Conservation (phyloP, 1,140 invertebrate genomes). For the Drosophila serrata region DNA sequence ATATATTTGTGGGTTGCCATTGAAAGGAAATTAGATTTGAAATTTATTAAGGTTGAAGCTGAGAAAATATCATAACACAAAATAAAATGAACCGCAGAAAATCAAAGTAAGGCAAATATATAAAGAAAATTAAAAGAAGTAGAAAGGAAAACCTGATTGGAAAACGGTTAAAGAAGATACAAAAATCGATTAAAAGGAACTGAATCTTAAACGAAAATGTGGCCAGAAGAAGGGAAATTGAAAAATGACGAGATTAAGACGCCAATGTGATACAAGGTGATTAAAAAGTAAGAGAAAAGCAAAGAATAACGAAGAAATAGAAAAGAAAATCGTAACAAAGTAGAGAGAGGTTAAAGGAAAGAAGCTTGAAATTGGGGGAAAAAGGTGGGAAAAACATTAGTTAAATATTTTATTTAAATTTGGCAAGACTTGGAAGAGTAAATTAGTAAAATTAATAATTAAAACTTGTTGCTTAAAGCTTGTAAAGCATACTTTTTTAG, state of each 20-base stretch:
- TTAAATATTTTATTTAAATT: no score
- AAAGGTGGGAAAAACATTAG: no score
- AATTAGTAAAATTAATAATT: no score
- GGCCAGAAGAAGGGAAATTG: constrained; percentile 19
- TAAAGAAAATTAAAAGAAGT: not conserved
- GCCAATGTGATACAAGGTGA: constrained; percentile 12
- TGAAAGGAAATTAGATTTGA: constrained; percentile 9
- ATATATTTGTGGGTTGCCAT: constrained; percentile 4
- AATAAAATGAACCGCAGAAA: constrained; percentile 5
- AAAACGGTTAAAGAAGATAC: not conserved
- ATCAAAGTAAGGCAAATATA: constrained; percentile 15
- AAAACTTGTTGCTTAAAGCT: not conserved
- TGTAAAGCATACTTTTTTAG: not conserved
- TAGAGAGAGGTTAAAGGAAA: not conserved
- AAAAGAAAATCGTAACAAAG: not conserved
- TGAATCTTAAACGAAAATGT: constrained; percentile 7
- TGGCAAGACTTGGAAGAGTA: no score
- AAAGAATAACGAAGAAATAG: not conserved
- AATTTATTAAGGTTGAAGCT: constrained; percentile 12
- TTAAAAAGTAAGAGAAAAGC: not conserved
- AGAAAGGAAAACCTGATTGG: not conserved
- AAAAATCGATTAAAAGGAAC: constrained; percentile 17
- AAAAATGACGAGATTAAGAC: constrained; percentile 14
- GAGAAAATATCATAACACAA: constrained; percentile 16
- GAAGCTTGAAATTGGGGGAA: not conserved